Evolutionary conservation across 2,888 invertebrate genomes (phyloP).

Genomic region (Eurytoma adleriae): DNA sequence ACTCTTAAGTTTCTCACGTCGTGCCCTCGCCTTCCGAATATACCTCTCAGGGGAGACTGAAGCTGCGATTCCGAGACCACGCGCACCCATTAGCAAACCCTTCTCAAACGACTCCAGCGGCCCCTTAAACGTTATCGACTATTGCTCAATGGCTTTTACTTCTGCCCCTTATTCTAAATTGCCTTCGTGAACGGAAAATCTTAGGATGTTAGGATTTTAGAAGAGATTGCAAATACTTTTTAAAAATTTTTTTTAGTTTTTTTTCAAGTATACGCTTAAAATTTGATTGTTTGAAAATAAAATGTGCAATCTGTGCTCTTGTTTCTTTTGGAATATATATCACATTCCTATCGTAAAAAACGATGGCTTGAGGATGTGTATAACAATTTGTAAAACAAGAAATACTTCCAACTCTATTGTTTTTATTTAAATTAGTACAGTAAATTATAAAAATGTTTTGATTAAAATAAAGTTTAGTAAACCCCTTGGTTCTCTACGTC

Average conservation of each 20-base stretch:
- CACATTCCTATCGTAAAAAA: no score
- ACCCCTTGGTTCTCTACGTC: background rate
- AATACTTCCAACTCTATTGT: no score
- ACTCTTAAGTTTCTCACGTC: background rate
- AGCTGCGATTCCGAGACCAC: conserved; percentile 27
- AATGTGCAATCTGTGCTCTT: no score
- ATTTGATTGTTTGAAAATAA: no score
- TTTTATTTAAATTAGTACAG: no score
- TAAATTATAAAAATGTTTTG: background rate
- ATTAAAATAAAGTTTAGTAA: background rate
- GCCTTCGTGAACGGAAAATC: background rate
- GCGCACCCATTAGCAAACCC: conserved; percentile 28
- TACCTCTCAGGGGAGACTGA: conserved; percentile 6
- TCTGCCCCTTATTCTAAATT: background rate
- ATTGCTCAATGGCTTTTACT: background rate
- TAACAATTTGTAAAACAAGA: background rate
- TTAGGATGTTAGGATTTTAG: no score
- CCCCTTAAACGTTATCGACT: conserved; percentile 23
- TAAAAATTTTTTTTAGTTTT: no score
- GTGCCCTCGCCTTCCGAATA: background rate
- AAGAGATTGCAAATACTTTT: no score
- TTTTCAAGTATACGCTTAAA: no score
- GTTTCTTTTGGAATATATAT: no score
- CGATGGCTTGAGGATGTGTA: no score
- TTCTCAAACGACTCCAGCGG: conserved; percentile 17